phyloP scores from a whole-genome alignment of 2,113 vertebrate species.

The Psammodynastes pulverulentus region DNA sequence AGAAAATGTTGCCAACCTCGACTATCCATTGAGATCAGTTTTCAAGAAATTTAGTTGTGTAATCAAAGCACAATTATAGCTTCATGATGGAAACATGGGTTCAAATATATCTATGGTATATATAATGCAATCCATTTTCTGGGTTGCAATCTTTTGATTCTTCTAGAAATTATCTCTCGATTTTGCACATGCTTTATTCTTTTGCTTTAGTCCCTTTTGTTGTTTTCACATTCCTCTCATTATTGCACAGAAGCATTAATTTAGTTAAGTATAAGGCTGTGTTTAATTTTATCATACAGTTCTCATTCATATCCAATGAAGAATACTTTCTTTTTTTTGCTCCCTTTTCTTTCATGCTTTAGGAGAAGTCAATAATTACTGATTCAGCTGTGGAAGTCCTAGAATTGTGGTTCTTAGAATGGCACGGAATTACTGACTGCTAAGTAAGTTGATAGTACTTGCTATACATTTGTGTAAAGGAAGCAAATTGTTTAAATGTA shows the following conservation, averaged over 20 bases:
- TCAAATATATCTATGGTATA: conserved; percentile 18
- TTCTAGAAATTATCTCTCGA: conserved; percentile 38
- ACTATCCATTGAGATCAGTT: background rate
- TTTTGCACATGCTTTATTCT: conserved; percentile 35
- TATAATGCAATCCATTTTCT: conserved; percentile 45
- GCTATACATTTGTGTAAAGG: background rate
- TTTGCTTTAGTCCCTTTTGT: conserved; percentile 22
- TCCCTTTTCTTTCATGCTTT: conserved; percentile 19
- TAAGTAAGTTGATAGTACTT: conserved; percentile 33
- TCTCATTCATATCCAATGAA: conserved; percentile 20
- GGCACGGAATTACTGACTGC: conserved; percentile 2
- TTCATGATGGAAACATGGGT: conserved; percentile 42
- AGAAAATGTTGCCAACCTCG: background rate
- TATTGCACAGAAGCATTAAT: conserved; percentile 26
- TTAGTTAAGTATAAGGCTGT: conserved; percentile 28
- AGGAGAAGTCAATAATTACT: conserved; percentile 15
- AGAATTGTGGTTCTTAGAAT: background rate
- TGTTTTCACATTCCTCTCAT: background rate
- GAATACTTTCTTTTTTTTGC: background rate
- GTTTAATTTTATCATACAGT: conserved; percentile 36
- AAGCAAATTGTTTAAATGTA: background rate
- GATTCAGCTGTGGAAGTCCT: conserved; percentile 28
- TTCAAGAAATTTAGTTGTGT: conserved; percentile 31
- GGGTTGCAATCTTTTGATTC: conserved; percentile 37
- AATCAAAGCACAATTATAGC: conserved; percentile 5